Conservation (phyloP, 2,888 invertebrate genomes). For the Idaea biselata region DNA sequence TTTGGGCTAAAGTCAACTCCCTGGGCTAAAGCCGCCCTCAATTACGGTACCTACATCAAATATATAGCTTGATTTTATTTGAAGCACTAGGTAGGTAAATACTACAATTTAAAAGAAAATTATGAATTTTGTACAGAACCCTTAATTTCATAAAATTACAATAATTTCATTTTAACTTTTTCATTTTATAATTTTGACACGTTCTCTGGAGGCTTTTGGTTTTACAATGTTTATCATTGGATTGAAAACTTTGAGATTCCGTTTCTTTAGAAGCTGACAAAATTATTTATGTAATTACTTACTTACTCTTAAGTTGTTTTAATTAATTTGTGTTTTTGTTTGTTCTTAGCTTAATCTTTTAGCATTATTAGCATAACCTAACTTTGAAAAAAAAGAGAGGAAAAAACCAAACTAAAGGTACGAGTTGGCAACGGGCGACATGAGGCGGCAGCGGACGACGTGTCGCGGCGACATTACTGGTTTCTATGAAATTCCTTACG, state of each 20-base stretch:
- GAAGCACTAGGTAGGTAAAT: no score
- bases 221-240: neutral
- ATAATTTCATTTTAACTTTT: neutral
- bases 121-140: neutral
- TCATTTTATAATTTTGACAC: neutral
- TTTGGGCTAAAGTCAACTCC: no score
- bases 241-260: neutral
- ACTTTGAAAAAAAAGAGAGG: no score
- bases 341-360: neutral
- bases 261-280: neutral
- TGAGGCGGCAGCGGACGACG: no score
- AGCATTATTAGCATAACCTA: neutral
- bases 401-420: no score
- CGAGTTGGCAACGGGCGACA: no score
- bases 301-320: neutral
- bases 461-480: no score
- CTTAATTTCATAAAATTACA: neutral
- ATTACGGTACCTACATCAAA: no score
- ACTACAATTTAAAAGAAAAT: neutral
- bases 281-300: neutral
- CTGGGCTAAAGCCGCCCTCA: no score
- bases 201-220: neutral
- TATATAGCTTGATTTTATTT: no score
- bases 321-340: neutral
- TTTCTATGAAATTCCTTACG: no score